Evolutionary conservation across 2,113 vertebrate genomes (phyloP).

Genomic region (Cyanocitta stelleri): DNA sequence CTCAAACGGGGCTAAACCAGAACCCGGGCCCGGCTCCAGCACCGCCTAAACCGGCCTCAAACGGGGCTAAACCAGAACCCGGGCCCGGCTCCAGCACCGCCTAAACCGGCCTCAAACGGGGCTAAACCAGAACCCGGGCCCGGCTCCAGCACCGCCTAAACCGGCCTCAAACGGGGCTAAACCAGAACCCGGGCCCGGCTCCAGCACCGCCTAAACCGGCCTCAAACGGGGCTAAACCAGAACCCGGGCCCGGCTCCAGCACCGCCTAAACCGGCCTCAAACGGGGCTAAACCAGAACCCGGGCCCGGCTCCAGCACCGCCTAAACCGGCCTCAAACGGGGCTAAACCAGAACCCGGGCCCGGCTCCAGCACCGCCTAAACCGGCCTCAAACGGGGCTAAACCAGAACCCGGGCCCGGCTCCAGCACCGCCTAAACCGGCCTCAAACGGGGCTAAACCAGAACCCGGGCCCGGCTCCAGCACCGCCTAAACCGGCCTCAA

Average conservation of each 20-base stretch:
- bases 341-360: too few relatives aligned
- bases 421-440: background rate
- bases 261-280: too few relatives aligned
- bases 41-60: background rate
- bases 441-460: too few relatives aligned
- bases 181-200: fast-evolving
- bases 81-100: fast-evolving
- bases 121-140: fast-evolving
- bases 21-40: fast-evolving
- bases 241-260: too few relatives aligned
- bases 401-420: background rate
- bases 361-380: too few relatives aligned
- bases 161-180: fast-evolving
- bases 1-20: background rate
- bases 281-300: too few relatives aligned
- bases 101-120: background rate
- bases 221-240: too few relatives aligned
- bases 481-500: background rate
- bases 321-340: too few relatives aligned
- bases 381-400: too few relatives aligned
- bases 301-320: too few relatives aligned
- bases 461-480: background rate
- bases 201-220: too few relatives aligned
- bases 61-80: background rate
- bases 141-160: background rate